phyloP scores from a whole-genome alignment of 2,888 invertebrate species.

The Eilema sororculum region DNA sequence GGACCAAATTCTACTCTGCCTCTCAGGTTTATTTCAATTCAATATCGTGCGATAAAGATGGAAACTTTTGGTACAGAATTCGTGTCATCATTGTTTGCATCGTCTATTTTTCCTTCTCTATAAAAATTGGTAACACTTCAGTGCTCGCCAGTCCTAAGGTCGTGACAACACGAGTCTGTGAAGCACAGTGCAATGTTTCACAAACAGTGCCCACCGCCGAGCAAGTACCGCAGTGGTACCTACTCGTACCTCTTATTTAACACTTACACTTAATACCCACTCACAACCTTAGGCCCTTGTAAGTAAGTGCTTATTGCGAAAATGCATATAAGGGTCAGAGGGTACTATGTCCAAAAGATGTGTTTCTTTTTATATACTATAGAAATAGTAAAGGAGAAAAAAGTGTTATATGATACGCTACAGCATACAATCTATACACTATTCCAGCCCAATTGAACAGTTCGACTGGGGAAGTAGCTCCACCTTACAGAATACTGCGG shows the following conservation, averaged over 20 bases:
- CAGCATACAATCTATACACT: too few species aligned
- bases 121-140: conserved; percentile 20
- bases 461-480: too few species aligned
- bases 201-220: conserved; percentile 27
- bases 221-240: background rate
- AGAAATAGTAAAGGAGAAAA: too few species aligned
- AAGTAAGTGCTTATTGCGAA: background rate
- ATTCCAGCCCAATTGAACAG: too few species aligned
- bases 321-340: background rate
- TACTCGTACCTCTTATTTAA: conserved; percentile 32
- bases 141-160: conserved; percentile 39
- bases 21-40: too few species aligned
- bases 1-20: too few species aligned
- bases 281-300: background rate
- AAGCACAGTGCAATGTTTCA: conserved; percentile 35
- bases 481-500: too few species aligned
- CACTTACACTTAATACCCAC: conserved; percentile 11
- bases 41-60: too few species aligned
- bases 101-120: background rate
- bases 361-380: background rate
- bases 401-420: too few species aligned
- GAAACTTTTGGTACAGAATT: too few species aligned
- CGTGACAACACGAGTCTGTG: conserved; percentile 42
- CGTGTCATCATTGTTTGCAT: background rate
- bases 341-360: background rate